Conservation (phyloP, 2,888 invertebrate genomes). For the Pseudococcus viburni region DNA sequence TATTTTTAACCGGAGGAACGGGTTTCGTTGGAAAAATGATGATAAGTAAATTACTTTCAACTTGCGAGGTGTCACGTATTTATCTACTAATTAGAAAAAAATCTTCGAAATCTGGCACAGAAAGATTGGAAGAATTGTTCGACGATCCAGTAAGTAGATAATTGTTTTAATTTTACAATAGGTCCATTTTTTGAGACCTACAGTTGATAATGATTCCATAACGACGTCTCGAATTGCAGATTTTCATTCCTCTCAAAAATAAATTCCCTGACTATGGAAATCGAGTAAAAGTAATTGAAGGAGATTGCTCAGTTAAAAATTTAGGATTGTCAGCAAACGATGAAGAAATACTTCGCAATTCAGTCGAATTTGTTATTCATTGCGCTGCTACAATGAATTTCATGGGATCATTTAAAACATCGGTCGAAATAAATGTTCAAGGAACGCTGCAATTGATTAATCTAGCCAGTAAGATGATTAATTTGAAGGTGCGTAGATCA, state of each 20-base stretch:
- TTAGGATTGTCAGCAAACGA: slow-evolving; percentile 68
- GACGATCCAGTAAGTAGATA: slow-evolving; percentile 70
- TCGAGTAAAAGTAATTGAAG: slow-evolving; percentile 68
- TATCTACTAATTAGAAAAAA: slow-evolving; percentile 71
- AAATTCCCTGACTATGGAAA: slow-evolving; percentile 61
- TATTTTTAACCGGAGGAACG: background rate
- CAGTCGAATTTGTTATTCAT: slow-evolving; percentile 69
- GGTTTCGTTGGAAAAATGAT: slow-evolving; percentile 24
- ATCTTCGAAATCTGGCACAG: slow-evolving; percentile 70
- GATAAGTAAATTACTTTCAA: slow-evolving; percentile 68
- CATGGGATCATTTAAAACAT: slow-evolving; percentile 67
- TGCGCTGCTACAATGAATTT: slow-evolving; percentile 68
- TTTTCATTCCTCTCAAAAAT: slow-evolving; percentile 66
- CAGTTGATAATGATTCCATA: no score
- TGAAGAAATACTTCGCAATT: slow-evolving; percentile 66
- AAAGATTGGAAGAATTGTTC: slow-evolving; percentile 71
- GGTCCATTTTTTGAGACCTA: no score
- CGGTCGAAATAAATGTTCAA: slow-evolving; percentile 67
- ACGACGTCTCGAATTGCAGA: background rate
- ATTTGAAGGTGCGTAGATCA: slow-evolving; percentile 66
- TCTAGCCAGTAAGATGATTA: slow-evolving; percentile 66
- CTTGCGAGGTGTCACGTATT: slow-evolving; percentile 70
- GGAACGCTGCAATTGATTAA: slow-evolving; percentile 67
- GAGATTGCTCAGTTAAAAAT: slow-evolving; percentile 68
- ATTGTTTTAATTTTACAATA: no score